Conservation (phyloP, 1,140 invertebrate species). For the Calliopsis andreniformis region DNA sequence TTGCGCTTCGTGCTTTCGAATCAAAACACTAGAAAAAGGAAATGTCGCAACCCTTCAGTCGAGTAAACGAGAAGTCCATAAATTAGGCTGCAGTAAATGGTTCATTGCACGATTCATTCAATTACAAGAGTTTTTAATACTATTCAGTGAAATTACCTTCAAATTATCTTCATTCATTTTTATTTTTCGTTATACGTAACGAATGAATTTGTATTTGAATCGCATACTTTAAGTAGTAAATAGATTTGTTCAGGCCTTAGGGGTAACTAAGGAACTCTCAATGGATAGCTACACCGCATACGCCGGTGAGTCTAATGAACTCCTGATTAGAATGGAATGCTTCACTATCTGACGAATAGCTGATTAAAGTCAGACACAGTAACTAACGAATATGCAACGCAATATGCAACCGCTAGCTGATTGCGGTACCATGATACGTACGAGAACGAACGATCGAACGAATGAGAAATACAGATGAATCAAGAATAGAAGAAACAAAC, state of each 20-base stretch:
- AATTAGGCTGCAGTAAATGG: too few relatives aligned
- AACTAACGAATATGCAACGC: slow-evolving; percentile 7
- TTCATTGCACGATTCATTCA: too few relatives aligned
- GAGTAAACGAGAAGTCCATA: too few relatives aligned
- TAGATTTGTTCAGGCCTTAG: background rate
- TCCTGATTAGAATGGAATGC: slow-evolving; percentile 31
- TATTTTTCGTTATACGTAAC: background rate
- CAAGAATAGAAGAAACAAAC: background rate
- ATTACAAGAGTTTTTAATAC: too few relatives aligned
- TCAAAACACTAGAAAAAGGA: background rate
- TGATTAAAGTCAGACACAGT: slow-evolving; percentile 25
- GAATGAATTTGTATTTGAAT: background rate
- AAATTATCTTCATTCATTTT: background rate
- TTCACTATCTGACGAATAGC: slow-evolving; percentile 19
- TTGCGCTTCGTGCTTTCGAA: too few relatives aligned
- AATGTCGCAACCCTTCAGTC: background rate
- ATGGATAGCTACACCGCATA: slow-evolving; percentile 16
- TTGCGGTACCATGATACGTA: background rate
- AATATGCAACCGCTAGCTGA: background rate
- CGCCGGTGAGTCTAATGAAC: slow-evolving; percentile 15
- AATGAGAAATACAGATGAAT: background rate
- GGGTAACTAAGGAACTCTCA: background rate
- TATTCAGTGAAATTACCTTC: too few relatives aligned
- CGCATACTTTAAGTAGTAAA: background rate
- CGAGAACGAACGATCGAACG: background rate